Conservation (phyloP, 2,888 invertebrate species). For the Drosophila heteroneura region DNA sequence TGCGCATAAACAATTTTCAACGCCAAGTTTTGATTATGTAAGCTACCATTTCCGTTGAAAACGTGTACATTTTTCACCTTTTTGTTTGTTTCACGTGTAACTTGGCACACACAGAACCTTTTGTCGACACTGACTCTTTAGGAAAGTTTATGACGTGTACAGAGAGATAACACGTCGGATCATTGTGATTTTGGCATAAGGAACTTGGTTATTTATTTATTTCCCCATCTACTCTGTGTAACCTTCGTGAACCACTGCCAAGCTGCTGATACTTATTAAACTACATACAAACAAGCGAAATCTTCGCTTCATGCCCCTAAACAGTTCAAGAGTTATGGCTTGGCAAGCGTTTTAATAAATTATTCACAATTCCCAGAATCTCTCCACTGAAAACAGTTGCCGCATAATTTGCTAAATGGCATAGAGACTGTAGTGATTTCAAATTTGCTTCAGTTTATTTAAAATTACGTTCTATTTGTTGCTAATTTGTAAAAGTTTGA, state of each 20-base stretch:
- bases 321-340: neutral
- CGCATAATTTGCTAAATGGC: neutral
- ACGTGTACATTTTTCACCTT: slow-evolving; percentile 38
- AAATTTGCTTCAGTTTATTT: neutral
- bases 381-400: neutral
- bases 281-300: neutral
- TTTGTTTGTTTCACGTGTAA: neutral
- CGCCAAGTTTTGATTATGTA: slow-evolving; percentile 71
- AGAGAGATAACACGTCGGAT: neutral
- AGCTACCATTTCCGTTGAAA: slow-evolving; percentile 44
- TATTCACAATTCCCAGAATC: neutral
- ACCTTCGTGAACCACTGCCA: neutral
- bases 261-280: neutral
- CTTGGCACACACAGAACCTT: slow-evolving; percentile 10
- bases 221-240: neutral
- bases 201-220: neutral
- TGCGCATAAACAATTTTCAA: slow-evolving; percentile 75
- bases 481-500: neutral
- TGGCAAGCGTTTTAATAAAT: neutral
- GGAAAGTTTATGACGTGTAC: slow-evolving; percentile 31
- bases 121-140: slow-evolving; percentile 15
- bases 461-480: neutral
- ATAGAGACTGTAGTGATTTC: neutral
- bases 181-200: slow-evolving; percentile 4
- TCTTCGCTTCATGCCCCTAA: neutral